Evolutionary conservation across 1,140 invertebrate genomes (phyloP).

Genomic region (Cephus cinctus): DNA sequence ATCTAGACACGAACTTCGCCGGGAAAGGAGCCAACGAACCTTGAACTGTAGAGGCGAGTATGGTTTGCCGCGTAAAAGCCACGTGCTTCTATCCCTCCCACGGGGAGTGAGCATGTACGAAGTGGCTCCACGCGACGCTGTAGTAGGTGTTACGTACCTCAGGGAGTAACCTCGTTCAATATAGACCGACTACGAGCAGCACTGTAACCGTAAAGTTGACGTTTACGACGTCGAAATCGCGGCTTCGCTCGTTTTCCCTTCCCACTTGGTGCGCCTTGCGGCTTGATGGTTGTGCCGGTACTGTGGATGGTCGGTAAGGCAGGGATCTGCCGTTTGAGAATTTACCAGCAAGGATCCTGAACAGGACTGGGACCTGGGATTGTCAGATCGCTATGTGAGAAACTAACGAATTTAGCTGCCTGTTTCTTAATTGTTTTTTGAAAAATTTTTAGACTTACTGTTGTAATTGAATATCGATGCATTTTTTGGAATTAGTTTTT

Average conservation of each 20-base stretch:
- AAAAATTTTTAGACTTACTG: too few relatives aligned
- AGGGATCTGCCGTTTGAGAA: too few relatives aligned
- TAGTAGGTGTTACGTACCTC: conserved; percentile 56
- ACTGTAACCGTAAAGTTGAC: conserved; percentile 58
- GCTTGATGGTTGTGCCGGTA: too few relatives aligned
- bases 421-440: too few relatives aligned
- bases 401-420: too few relatives aligned
- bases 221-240: conserved; percentile 59
- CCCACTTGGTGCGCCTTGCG: conserved; percentile 22
- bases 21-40: conserved; percentile 19
- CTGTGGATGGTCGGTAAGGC: too few relatives aligned
- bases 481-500: too few relatives aligned
- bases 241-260: conserved; percentile 52
- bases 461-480: too few relatives aligned
- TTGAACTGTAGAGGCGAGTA: conserved; percentile 17
- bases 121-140: conserved; percentile 31
- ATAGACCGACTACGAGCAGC: conserved; percentile 56
- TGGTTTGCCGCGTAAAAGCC: conserved; percentile 48
- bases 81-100: too few relatives aligned
- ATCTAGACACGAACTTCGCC: conserved; percentile 4
- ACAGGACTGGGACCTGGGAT: too few relatives aligned
- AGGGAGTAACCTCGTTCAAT: conserved; percentile 57
- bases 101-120: conserved; percentile 4
- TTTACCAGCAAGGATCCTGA: too few relatives aligned
- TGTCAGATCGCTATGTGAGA: too few relatives aligned